phyloP scores from a whole-genome alignment of 2,888 invertebrate species.

The Dione juno region DNA sequence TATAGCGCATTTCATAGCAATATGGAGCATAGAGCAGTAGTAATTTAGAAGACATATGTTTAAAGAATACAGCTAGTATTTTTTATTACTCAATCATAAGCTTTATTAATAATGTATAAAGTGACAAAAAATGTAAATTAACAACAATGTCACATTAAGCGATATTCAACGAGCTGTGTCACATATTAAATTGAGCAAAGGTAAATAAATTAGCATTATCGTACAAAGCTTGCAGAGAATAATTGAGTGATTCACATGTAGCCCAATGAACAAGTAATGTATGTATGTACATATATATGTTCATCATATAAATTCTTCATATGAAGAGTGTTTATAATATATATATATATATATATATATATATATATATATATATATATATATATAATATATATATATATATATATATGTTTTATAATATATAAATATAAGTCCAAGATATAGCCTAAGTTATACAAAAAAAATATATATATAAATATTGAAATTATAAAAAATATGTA shows the following conservation, averaged over 20 bases:
- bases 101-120: background rate
- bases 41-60: no score
- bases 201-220: constrained; percentile 14
- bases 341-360: background rate
- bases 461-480: no score
- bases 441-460: no score
- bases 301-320: background rate
- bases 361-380: no score
- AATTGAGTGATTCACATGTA: constrained; percentile 12
- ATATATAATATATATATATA: no score
- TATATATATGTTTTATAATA: no score
- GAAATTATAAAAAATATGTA: no score
- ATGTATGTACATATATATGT: background rate
- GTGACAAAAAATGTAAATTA: background rate
- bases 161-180: constrained; percentile 12
- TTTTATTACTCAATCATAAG: no score
- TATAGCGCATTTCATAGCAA: no score
- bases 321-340: background rate
- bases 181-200: constrained; percentile 17
- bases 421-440: no score
- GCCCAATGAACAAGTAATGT: background rate
- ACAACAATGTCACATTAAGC: constrained; percentile 3
- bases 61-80: no score
- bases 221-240: constrained; percentile 14
- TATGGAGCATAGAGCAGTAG: no score